phyloP scores from a whole-genome alignment of 2,797 vertebrate genomes.

The Pseudochirops corinnae region DNA sequence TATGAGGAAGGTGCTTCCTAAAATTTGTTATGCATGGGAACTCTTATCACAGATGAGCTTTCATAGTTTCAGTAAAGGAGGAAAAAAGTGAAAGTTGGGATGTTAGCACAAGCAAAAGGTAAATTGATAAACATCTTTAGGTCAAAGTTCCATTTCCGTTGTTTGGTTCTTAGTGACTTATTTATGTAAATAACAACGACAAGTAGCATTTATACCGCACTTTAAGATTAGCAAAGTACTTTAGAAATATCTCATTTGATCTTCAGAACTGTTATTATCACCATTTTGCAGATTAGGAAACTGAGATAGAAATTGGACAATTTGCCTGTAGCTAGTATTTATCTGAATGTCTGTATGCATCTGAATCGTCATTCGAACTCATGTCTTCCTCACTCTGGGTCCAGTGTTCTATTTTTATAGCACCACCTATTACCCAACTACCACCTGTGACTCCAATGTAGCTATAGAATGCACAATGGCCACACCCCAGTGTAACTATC shows the following conservation, averaged over 20 bases:
- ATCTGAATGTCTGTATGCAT: too few species aligned
- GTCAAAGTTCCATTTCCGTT: not conserved
- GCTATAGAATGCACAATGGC: not conserved
- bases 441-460: not conserved
- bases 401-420: not conserved
- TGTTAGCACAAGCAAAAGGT: not conserved
- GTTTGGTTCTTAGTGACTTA: constrained; percentile 33
- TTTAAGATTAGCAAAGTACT: not conserved
- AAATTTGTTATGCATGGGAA: not conserved
- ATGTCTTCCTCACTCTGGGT: too few species aligned
- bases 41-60: not conserved
- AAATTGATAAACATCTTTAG: not conserved
- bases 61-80: constrained; percentile 14
- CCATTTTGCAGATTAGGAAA: not conserved
- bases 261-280: not conserved
- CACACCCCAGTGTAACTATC: not conserved
- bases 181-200: not conserved
- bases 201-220: not conserved
- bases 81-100: not conserved
- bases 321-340: not conserved
- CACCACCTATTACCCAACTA: not conserved
- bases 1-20: not conserved
- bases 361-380: too few species aligned
- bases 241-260: not conserved
- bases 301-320: not conserved